These are phyloP conservation scores for Aphaenogaster ashmeadi DNA, from an alignment of 1,140 invertebrate genomes.

Conservation along the genomic window DNA sequence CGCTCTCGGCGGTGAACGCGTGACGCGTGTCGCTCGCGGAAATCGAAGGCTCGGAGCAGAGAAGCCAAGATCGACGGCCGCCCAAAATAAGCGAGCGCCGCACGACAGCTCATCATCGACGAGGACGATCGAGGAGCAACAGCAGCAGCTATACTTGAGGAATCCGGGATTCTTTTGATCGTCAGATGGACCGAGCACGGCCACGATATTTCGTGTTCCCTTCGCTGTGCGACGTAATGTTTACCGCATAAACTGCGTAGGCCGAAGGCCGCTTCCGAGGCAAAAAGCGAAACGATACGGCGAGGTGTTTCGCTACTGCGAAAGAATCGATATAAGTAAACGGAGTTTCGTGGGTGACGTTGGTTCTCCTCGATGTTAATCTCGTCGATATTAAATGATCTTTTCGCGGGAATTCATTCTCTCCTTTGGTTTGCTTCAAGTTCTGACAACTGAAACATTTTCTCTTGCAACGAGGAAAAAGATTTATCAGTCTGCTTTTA, in stretches of 20 bases:
- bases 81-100: constrained; percentile 24
- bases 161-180: neutral
- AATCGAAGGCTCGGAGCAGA: constrained; percentile 9
- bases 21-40: neutral
- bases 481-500: neutral
- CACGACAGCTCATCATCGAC: neutral
- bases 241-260: constrained; percentile 20
- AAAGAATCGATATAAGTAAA: constrained; percentile 24
- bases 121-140: neutral
- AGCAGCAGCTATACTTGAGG: neutral
- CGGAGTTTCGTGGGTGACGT: neutral
- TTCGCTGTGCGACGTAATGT: constrained; percentile 26
- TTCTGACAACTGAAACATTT: neutral
- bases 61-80: constrained; percentile 20
- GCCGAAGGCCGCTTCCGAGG: constrained; percentile 32
- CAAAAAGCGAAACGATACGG: neutral
- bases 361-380: neutral
- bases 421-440: neutral
- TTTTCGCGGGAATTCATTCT: neutral
- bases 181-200: neutral
- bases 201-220: neutral
- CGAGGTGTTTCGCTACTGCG: constrained; percentile 11
- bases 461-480: neutral
- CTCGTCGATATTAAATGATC: neutral
- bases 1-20: neutral